Percentiles rank a stretch among this genome's conserved stretches.
Conservation (phyloP, 2,113 vertebrate genomes). For the Psittacula cyanocephala region DNA sequence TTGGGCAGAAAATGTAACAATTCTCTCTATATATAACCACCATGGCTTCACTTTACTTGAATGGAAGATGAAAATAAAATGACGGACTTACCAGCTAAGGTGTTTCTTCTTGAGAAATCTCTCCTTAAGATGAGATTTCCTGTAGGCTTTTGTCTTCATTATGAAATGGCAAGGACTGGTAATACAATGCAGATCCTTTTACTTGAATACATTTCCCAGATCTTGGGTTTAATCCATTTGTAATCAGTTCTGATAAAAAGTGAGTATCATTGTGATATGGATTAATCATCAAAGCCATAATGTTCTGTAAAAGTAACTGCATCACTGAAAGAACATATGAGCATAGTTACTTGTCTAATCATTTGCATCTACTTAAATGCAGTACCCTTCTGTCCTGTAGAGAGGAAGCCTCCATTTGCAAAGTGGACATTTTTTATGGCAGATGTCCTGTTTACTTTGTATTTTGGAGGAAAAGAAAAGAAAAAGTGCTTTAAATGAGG, state of each 20-base stretch:
- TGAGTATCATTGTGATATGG: not conserved
- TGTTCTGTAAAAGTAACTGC: not conserved
- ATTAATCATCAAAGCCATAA: not conserved
- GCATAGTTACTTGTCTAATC: not conserved
- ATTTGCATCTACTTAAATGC: not conserved
- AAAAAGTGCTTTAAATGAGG: not conserved
- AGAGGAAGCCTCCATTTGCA: not conserved
- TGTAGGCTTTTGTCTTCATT: not conserved
- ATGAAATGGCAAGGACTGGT: not conserved
- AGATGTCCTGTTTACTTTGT: not conserved
- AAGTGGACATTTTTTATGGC: not conserved
- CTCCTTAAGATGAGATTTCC: not conserved
- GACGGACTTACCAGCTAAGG: not conserved
- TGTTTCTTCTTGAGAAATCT: not conserved
- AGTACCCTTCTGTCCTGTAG: not conserved
- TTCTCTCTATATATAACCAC: not conserved
- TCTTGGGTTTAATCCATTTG: not conserved
- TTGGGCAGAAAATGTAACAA: not conserved
- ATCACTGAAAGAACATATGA: not conserved
- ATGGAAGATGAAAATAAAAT: not conserved
- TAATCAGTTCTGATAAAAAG: not conserved
- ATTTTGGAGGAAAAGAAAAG: not conserved
- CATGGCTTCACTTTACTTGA: not conserved
- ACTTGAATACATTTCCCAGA: not conserved
- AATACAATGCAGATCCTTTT: not conserved